Percentiles rank a stretch among this genome's conserved stretches.
Conservation (phyloP, 2,888 invertebrate genomes). For the Spisula subtruncata region DNA sequence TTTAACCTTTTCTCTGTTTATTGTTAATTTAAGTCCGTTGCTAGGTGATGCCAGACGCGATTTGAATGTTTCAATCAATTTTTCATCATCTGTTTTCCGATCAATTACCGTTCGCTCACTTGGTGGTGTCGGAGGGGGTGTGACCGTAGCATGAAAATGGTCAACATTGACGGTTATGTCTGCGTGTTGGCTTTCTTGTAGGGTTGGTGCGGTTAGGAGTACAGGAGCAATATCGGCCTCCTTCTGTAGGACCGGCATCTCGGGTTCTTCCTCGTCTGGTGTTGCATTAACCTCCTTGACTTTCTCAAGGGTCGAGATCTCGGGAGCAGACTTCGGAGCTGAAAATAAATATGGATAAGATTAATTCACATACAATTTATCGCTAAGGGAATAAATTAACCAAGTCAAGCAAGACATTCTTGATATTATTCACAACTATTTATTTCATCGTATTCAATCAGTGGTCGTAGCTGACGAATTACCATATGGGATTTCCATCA, state of each 20-base stretch:
- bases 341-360: not conserved
- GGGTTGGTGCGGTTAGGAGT: not conserved
- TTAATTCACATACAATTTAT: not conserved
- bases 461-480: not conserved
- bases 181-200: not conserved
- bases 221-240: conserved; percentile 36
- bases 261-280: conserved; percentile 44
- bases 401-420: too few species aligned
- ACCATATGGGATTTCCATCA: not conserved
- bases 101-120: conserved; percentile 43
- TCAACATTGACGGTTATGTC: conserved; percentile 32
- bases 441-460: not conserved
- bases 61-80: conserved; percentile 58
- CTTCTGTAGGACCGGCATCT: conserved; percentile 67
- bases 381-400: too few species aligned
- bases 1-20: conserved; percentile 63
- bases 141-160: conserved; percentile 60
- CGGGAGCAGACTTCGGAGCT: conserved; percentile 44
- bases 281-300: conserved; percentile 22
- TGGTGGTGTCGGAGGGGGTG: conserved; percentile 68
- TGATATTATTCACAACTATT: not conserved
- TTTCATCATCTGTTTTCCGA: conserved; percentile 43
- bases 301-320: conserved; percentile 42
- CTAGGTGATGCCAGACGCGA: conserved; percentile 54
- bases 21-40: conserved; percentile 59